Conservation (phyloP, 2,797 vertebrate species). For the Danio choprae region DNA sequence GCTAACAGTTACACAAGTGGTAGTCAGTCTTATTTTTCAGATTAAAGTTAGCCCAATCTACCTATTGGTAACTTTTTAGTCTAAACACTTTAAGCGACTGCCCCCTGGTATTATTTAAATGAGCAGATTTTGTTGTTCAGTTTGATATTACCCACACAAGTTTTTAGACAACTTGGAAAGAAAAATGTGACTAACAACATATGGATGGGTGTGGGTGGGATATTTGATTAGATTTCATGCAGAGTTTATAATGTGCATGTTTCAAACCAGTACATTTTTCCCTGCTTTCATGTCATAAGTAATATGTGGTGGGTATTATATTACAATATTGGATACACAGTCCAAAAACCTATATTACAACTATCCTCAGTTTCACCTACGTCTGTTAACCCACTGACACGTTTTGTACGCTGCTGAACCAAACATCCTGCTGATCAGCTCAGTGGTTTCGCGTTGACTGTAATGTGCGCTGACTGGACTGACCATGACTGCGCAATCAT, state of each 20-base stretch:
- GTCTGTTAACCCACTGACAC: conserved; percentile 58
- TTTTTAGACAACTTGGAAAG: not conserved
- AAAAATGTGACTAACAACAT: not conserved
- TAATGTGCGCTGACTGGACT: conserved; percentile 50
- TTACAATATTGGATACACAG: not conserved
- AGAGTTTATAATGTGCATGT: not conserved
- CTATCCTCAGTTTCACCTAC: conserved; percentile 8
- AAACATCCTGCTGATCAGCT: conserved; percentile 49
- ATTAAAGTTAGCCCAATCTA: too few species aligned
- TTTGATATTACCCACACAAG: not conserved
- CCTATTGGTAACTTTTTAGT: too few species aligned
- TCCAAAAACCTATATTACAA: not conserved
- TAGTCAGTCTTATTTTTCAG: too few species aligned
- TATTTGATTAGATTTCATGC: not conserved
- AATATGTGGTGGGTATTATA: not conserved
- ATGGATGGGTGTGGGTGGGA: not conserved
- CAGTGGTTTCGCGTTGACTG: conserved; percentile 59
- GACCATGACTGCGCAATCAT: conserved; percentile 64
- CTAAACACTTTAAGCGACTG: too few species aligned
- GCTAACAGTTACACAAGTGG: too few species aligned
- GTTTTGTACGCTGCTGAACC: conserved; percentile 36
- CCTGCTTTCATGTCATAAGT: too few species aligned
- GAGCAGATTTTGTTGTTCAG: not conserved
- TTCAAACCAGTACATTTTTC: not conserved
- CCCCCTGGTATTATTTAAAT: not conserved